Base-by-base conservation (phyloP, 2,113 vertebrate genomes). In the Mastomys natalensis region DNA sequence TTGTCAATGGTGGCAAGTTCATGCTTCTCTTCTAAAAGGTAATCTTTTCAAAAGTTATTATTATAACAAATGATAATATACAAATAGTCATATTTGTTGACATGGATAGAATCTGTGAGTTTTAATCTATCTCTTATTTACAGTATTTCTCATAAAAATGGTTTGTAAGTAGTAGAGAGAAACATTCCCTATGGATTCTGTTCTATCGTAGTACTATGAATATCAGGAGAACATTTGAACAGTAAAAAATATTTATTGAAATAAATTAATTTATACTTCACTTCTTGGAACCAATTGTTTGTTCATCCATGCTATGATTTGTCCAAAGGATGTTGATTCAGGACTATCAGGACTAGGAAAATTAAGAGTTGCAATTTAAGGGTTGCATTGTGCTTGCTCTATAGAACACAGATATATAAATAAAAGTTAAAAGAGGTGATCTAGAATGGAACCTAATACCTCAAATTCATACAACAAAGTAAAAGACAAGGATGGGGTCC, bases 221-320 rank as follows among this genome's bases (percentile, higher is more conserved):
- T 48, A 87, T 43, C 6, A 60, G 31, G 0, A 51, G 43, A 21
- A 45, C 11, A 70, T 77, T 70, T 87, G 10, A 34, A 72, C 37
- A 62, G 24, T 15, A 68, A 80, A 66, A 78, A 84, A 87, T 92
- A 16, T 62, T 87, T 55, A 85, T 24, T 43, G 87, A 90, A 95
- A 40, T 8, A 40, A 95, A 66, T 64, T 80, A 77, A 93, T 80
- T 58, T 66, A 55, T 66, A 76, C 31, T 87, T 87, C 85, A 76
- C 8, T 87, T 15, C 88, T 17, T 55, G 66, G 24, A 21, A 17
- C 26, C 4, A 55, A 73, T 55, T 37, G 15, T 95, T 96, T 76
- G 24, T n/a, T 92, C 55, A 15, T 29, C 3, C 80, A 87, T 92
- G 87, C 5, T 53, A n/a, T 87, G 16, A 78, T 29, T 82, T 89